Evolutionary conservation across 2,113 vertebrate genomes (phyloP), one percentile per base, ranked within the genome.

Genomic region (Plecotus auritus): DNA sequence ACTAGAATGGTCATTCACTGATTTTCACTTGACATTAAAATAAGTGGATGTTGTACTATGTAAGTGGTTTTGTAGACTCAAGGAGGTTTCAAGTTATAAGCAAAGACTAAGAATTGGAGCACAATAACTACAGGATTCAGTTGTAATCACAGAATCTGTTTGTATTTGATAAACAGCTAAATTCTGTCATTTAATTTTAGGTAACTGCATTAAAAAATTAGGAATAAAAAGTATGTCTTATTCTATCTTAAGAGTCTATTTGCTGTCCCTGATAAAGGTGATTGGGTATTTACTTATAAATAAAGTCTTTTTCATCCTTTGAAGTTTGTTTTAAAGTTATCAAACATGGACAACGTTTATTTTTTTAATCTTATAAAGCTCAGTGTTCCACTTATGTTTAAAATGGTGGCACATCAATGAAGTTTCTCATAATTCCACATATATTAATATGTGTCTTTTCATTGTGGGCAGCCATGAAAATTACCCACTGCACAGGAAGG

Each of bases 131-230:
- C 5, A 70, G 54, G 51, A 88, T 88, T 90, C 69, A 89, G 45
- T 18, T 51, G 40, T 32, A 80, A 94, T 92, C 78, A 93, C 35
- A 93, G 78, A 92, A 85, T 90, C 76, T 51, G 32, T 80, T 69
- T 81, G 18, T 87, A 77, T 88, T 51, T 94, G 80, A 90, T 77
- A 85, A 96, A 77, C 26, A 93, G 83, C 42, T 28, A 40, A 49
- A 67, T 95, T 69, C 66, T 54, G 56, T 90, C 28, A 90, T 96
- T 95, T 89, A 80, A 90, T 87, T 87, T 94, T 69, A 85, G 45
- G 47, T 87, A 90, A 77, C 69, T 49, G 28, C 7, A 20, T 78
- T 95, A 76, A 90, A 66, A 82, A 74, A 66, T 0, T 14, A 37
- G 22, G 9, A 42, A 20, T 45, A 74, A 47, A 66, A 72, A 90